Evolutionary conservation across 2,797 vertebrate genomes (phyloP).

Genomic region (Macropodus opercularis): DNA sequence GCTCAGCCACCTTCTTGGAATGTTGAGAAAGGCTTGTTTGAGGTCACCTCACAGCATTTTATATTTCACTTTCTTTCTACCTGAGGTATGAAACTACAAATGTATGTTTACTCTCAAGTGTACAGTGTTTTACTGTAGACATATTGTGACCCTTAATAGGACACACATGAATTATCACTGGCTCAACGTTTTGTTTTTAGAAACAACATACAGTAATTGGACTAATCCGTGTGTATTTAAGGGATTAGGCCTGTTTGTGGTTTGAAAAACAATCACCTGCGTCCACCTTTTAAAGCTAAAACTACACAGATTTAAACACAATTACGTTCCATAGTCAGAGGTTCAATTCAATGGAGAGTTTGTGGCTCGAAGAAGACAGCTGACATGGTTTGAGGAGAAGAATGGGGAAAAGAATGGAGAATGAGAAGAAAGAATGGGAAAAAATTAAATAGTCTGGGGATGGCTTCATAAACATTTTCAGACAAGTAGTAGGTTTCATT

Average conservation of each 20-base stretch:
- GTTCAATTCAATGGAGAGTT: too few relatives aligned
- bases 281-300: background rate
- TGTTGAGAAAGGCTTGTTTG: too few relatives aligned
- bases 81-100: background rate
- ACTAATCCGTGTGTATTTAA: background rate
- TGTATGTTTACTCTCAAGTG: background rate
- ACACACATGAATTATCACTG: background rate
- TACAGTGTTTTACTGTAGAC: background rate
- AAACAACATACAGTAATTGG: background rate
- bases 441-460: too few relatives aligned
- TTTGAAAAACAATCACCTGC: background rate
- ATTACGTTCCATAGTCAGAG: background rate
- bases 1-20: too few relatives aligned
- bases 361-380: background rate
- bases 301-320: constrained; percentile 4
- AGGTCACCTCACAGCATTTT: too few relatives aligned
- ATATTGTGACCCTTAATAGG: background rate
- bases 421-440: too few relatives aligned
- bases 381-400: background rate
- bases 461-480: too few relatives aligned
- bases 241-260: background rate
- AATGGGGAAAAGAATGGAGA: too few relatives aligned
- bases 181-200: background rate
- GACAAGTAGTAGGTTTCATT: too few relatives aligned
- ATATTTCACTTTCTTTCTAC: background rate